Evolutionary conservation across 2,888 invertebrate genomes (phyloP).

Genomic region (Achlya flavicornis): DNA sequence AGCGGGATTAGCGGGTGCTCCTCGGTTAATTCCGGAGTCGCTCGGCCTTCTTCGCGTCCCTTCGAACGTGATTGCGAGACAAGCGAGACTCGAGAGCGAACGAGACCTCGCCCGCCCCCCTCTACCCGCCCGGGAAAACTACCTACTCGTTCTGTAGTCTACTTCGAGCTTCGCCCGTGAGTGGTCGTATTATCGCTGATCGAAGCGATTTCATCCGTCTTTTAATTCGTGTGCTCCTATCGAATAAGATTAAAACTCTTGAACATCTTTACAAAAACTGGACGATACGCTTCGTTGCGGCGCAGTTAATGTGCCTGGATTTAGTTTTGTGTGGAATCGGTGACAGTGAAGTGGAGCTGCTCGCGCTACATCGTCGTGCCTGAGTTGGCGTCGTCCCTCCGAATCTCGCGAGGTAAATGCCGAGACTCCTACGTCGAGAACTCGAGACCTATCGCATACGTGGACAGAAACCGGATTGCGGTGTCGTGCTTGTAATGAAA

Average conservation of each 20-base stretch:
- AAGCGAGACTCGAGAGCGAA: slow-evolving; percentile 53
- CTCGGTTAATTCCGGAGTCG: slow-evolving; percentile 56
- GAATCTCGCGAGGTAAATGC: slow-evolving; percentile 77
- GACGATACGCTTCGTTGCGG: slow-evolving; percentile 42
- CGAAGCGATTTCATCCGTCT: slow-evolving; percentile 60
- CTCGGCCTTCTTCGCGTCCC: slow-evolving; percentile 65
- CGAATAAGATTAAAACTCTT: slow-evolving; percentile 53
- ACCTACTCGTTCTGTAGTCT: slow-evolving; percentile 60
- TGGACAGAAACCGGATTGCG: slow-evolving; percentile 73
- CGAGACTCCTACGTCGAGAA: slow-evolving; percentile 66
- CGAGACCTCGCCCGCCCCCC: slow-evolving; percentile 52
- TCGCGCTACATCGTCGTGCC: slow-evolving; percentile 72
- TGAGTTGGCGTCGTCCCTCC: slow-evolving; percentile 75
- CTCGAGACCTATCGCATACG: slow-evolving; percentile 69
- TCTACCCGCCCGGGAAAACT: slow-evolving; percentile 57
- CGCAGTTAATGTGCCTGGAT: slow-evolving; percentile 51
- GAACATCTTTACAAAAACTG: slow-evolving; percentile 48
- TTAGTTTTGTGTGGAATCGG: slow-evolving; percentile 63
- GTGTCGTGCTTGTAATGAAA: slow-evolving; percentile 58
- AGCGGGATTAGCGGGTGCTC: slow-evolving; percentile 65
- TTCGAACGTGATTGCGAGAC: slow-evolving; percentile 63
- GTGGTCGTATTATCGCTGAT: slow-evolving; percentile 47
- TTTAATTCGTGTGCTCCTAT: slow-evolving; percentile 69
- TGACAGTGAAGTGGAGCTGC: slow-evolving; percentile 71
- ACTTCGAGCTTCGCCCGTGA: slow-evolving; percentile 54